Evolutionary conservation across 2,113 vertebrate genomes (phyloP), one percentile per base, ranked within the genome.

Genomic region (Microtus pennsylvanicus): DNA sequence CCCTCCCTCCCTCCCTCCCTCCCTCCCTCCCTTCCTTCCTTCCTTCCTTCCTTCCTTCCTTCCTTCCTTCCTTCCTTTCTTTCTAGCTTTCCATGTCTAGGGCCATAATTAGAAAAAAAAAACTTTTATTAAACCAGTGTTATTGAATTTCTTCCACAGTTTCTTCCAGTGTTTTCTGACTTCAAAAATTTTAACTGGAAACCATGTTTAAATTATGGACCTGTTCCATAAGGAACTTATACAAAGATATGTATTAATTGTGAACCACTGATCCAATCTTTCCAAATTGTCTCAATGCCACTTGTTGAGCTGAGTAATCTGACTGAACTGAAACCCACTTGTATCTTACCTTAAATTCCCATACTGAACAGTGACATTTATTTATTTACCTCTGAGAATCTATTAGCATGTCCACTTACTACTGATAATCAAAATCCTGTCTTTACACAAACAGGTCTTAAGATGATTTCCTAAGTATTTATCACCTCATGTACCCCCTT

Each of bases 71-170:
- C 42, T 42, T 42, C 3, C 42, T 42, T 42, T 4, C 42, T 42
- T 42, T 4, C 42, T 42, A 42, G 42, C 42, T 42, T 42, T 42
- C 42, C 42, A 42, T 42, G 42, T 42, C 42, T 42, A 42, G 42
- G 42, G 19, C 58, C 5, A 61, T 78, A 94, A 93, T 69, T 89
- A 94, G 67, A 89, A 94, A 94, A 61, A 72, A 93, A 72, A 93
- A 61, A 76, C 19, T 78, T 96, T 87, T n/a, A 94, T 24, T n/a
- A 95, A 94, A 85, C 26, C 24, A 70, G 81, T 45, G 26, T 63
- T 81, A 58, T 22, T 91, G 80, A n/a, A 87, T 77, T 81, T 87
- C 13, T 90, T 80, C 30, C 28, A 69, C 1, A 4, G 28, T 61
- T 92, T 72, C 55, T 50, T 67, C 26, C 47, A 55, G 38, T 42